phyloP scores from a whole-genome alignment of 2,888 invertebrate genomes.

The Linnaemya tessellans region DNA sequence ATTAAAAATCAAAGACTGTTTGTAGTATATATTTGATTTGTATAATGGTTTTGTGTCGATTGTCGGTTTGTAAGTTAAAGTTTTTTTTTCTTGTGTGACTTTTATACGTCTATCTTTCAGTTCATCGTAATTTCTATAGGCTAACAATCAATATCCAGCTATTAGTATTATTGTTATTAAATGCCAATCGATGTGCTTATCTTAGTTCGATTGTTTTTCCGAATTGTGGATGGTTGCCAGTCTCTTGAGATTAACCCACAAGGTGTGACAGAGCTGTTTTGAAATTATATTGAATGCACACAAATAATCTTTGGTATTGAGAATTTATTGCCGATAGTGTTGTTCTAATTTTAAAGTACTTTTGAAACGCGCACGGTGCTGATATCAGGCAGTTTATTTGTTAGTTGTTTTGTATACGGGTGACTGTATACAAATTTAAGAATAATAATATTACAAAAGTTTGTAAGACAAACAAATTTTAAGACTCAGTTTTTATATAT shows the following conservation, averaged over 20 bases:
- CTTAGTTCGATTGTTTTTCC: neutral
- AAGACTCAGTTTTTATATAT: too few relatives aligned
- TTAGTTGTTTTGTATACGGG: too few relatives aligned
- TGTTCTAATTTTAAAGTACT: too few relatives aligned
- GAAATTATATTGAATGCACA: neutral
- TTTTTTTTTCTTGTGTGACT: neutral
- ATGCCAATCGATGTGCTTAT: constrained; percentile 20
- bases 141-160: constrained; percentile 8
- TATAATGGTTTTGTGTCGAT: neutral
- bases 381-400: too few relatives aligned
- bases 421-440: too few relatives aligned
- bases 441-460: too few relatives aligned
- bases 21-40: neutral
- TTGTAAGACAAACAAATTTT: too few relatives aligned
- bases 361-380: too few relatives aligned
- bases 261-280: neutral
- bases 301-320: neutral
- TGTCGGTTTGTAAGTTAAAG: constrained; percentile 22
- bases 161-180: constrained; percentile 28
- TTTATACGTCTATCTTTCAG: too few relatives aligned
- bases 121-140: constrained; percentile 2
- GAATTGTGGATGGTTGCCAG: neutral
- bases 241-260: constrained; percentile 12
- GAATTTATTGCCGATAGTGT: too few relatives aligned
- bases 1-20: neutral